A percentile compares a stretch with the other conserved stretches of the same genome.
Conservation (phyloP, 2,113 vertebrate species). For the Myrmecophaga tridactyla region DNA sequence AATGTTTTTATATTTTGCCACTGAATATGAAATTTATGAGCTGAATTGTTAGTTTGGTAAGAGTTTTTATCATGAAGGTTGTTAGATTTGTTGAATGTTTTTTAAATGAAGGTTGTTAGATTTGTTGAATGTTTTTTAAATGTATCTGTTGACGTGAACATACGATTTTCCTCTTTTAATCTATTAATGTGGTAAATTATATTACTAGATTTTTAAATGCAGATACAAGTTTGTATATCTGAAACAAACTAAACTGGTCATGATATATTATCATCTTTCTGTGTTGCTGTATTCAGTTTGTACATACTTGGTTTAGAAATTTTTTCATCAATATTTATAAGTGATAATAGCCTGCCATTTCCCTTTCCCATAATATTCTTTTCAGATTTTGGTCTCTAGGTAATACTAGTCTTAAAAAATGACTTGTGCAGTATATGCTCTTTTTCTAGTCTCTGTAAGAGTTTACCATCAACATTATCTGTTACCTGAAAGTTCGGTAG, state of each 20-base stretch:
- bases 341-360: neutral
- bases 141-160: neutral
- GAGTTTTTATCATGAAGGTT: conserved; percentile 2
- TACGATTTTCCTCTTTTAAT: conserved; percentile 20
- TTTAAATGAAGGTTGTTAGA: neutral
- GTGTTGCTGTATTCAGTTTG: neutral
- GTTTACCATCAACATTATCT: conserved; percentile 20
- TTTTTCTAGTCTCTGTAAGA: conserved; percentile 12
- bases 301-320: neutral
- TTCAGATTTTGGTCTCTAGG: conserved; percentile 3
- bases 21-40: neutral
- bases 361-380: neutral
- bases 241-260: neutral
- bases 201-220: neutral
- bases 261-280: neutral
- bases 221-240: neutral
- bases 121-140: neutral
- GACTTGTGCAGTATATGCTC: neutral
- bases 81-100: neutral
- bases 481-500: conserved; percentile 39
- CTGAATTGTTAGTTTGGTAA: neutral
- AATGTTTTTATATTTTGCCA: conserved; percentile 20
- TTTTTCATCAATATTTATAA: conserved; percentile 35
- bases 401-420: neutral
- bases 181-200: conserved; percentile 2